These are phyloP conservation scores for Montipora foliosa DNA, from an alignment of 64 coral and sea anemone genomes.

Conservation along the genomic window DNA sequence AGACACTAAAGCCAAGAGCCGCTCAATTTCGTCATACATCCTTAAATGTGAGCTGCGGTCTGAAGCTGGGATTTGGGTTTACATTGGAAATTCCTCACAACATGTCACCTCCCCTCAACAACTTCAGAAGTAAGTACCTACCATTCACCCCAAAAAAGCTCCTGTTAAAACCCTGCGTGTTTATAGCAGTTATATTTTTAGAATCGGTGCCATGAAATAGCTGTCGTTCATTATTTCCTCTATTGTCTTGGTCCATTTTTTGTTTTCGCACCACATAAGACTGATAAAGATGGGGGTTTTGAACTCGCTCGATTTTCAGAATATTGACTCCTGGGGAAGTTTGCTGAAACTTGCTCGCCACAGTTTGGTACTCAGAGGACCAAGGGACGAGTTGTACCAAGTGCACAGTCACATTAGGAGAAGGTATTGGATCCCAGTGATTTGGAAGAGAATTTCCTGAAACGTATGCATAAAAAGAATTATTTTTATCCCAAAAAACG, in stretches of 20 bases:
- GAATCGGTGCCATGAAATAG: slow-evolving; percentile 11
- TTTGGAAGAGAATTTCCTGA: background rate
- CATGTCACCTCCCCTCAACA: no score
- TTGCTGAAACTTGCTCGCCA: background rate
- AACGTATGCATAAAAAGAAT: background rate
- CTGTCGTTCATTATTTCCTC: slow-evolving; percentile 26
- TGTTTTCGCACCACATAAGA: slow-evolving; percentile 8
- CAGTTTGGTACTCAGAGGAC: slow-evolving; percentile 4
- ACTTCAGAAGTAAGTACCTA: background rate
- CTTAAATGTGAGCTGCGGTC: no score
- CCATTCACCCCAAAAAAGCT: slow-evolving; percentile 8
- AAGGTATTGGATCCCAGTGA: background rate
- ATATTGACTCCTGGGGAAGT: background rate
- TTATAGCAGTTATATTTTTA: background rate
- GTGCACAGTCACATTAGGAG: background rate
- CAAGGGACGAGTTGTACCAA: background rate
- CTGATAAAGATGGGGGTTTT: slow-evolving; percentile 45
- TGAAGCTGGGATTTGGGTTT: no score
- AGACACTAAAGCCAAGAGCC: no score
- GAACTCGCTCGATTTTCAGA: slow-evolving; percentile 3
- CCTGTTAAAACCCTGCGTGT: slow-evolving; percentile 36
- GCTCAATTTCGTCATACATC: no score
- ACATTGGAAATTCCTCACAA: no score
- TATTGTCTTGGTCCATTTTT: slow-evolving; percentile 10
- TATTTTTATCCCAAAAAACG: no score